Base-by-base conservation (phyloP, 2,113 vertebrate genomes). In the Petrocephalus microphthalmus region DNA sequence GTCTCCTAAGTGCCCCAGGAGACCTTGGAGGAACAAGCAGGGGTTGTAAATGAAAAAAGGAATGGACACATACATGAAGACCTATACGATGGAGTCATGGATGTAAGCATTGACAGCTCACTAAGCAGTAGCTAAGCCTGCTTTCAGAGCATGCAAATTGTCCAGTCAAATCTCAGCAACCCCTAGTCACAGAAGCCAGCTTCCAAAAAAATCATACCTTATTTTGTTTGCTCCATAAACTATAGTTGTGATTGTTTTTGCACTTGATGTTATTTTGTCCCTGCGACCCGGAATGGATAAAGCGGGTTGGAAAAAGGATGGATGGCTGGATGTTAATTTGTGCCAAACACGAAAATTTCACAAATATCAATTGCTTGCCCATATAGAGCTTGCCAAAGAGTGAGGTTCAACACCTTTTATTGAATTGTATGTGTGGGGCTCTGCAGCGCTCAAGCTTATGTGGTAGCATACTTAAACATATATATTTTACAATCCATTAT, bases 11-110 rank as follows among this genome's bases (percentile, higher is more conserved):
- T 54, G 45, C 54, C 84, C 29, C 52, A 1, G 22, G 84, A 54
- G 84, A 54, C 84, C 84, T 85, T 85, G 52, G 51, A 0, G 84
- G 52, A 85, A 85, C 52, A 56, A 17, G 22, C 25, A 54, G 84
- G 52, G 84, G 84, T 29, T 85, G 3, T 84, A 84, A 84, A 53
- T n/a, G 33, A 84, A 84, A 84, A 84, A 53, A 84, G 49, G 49
- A 15, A 84, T 29, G 49, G n/a, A 10, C n/a, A 49, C 83, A 84
- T 84, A 84, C 84, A 56, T 85, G 84, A 85, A 56, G 19, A 54
- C 56, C 45, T 85, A 20, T 37, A 85, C 10, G n/a, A 54, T n/a
- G 17, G 29, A 25, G 25, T 5, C n/a, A 19, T 20, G 15, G 52
- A 7, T 8, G 29, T 54, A 52, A 37, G 37, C 49, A 22, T 20